Evolutionary conservation across 2,113 vertebrate species (phyloP).

Genomic region (Toxotes chatareus): DNA sequence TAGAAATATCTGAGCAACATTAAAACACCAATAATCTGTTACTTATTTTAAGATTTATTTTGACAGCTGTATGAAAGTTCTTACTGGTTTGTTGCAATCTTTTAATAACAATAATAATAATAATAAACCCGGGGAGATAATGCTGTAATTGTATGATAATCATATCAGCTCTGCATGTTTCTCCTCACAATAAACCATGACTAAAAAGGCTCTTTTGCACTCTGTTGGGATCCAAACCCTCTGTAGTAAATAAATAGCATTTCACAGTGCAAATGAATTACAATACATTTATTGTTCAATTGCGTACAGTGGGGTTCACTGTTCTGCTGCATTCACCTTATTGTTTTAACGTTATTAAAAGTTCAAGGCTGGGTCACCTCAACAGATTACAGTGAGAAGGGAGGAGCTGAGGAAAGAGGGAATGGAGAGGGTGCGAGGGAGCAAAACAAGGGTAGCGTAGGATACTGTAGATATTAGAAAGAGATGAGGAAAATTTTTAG

Average conservation of each 20-base stretch:
- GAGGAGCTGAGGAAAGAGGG: background rate
- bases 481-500: conserved; percentile 14
- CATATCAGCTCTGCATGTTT: background rate
- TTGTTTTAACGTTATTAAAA: conserved; percentile 48
- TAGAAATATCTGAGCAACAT: background rate
- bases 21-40: background rate
- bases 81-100: background rate
- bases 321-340: conserved; percentile 11
- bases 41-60: background rate
- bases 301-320: conserved; percentile 10
- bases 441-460: conserved; percentile 25
- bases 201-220: background rate
- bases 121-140: background rate
- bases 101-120: background rate
- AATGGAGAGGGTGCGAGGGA: background rate
- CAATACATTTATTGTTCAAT: background rate
- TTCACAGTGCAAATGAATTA: conserved; percentile 26
- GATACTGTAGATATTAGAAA: conserved; percentile 22
- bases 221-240: background rate
- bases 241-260: conserved; percentile 6
- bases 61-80: background rate
- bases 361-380: conserved; percentile 29
- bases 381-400: conserved; percentile 23
- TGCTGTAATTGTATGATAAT: background rate
- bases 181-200: background rate